Percentiles rank a stretch among this genome's conserved stretches.
These are phyloP conservation scores for Nemurella pictetii DNA, from an alignment of 2,888 invertebrate species.

Conservation along the genomic window DNA sequence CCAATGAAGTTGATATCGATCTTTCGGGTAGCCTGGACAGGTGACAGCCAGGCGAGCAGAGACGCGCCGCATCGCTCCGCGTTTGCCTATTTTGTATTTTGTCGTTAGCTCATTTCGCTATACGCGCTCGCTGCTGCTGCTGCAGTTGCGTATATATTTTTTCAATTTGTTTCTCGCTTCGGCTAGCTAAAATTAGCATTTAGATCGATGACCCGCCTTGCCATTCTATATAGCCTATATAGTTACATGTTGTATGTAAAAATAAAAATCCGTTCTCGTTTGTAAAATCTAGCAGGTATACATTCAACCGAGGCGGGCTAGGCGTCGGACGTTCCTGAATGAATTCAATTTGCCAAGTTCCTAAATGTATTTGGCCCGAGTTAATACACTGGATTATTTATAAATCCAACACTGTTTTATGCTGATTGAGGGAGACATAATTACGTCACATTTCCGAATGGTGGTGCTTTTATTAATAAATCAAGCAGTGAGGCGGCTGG, in stretches of 20 bases:
- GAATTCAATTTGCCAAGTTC: conserved; percentile 4
- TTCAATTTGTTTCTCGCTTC: background rate
- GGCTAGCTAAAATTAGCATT: conserved; percentile 13
- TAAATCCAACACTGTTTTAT: background rate
- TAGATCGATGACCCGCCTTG: conserved; percentile 13
- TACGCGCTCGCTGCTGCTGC: too few species aligned
- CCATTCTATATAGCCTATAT: background rate
- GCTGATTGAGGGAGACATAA: background rate
- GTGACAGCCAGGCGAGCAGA: too few species aligned
- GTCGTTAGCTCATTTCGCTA: background rate
- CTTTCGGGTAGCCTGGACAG: too few species aligned
- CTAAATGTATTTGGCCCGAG: background rate
- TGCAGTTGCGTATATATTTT: background rate
- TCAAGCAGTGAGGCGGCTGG: background rate
- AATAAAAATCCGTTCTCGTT: background rate
- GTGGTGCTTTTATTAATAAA: background rate
- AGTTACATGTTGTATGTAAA: background rate
- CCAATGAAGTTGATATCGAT: too few species aligned
- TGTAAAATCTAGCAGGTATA: background rate
- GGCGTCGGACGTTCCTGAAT: conserved; percentile 1
- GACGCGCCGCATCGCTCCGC: too few species aligned
- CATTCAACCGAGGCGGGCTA: background rate
- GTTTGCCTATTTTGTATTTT: background rate
- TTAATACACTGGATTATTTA: background rate
- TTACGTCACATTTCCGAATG: background rate